Conservation (phyloP, 2,113 vertebrate species). For the Cairina moschata region DNA sequence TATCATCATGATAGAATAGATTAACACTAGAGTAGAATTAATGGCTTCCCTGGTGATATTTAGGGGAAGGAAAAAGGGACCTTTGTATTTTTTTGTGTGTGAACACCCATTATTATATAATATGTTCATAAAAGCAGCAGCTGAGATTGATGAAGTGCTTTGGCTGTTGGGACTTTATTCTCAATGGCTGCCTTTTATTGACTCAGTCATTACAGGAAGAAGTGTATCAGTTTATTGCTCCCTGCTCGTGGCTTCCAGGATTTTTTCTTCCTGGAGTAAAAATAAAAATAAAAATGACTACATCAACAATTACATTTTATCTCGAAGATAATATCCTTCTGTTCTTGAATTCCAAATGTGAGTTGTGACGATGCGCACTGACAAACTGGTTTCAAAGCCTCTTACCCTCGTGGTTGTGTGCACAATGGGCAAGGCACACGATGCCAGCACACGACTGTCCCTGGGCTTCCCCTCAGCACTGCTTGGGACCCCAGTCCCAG, state of each 20-base stretch:
- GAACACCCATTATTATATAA: not conserved
- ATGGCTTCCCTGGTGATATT: conserved; percentile 25
- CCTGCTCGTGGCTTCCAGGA: not conserved
- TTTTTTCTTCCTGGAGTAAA: not conserved
- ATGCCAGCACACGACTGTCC: accelerated
- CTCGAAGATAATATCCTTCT: not conserved
- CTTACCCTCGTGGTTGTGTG: not conserved
- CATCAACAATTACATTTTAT: not conserved
- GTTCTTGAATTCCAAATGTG: not conserved
- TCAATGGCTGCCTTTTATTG: conserved; percentile 11
- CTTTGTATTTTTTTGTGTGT: not conserved
- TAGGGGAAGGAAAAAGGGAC: not conserved
- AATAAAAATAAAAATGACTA: not conserved
- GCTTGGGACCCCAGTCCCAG: not conserved
- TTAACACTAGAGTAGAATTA: conserved; percentile 6
- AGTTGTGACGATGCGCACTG: not conserved
- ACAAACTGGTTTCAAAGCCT: not conserved
- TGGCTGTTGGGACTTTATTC: conserved; percentile 25
- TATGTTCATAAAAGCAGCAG: conserved; percentile 4
- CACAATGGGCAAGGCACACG: not conserved
- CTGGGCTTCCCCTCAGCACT: not conserved
- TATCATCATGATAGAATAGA: not conserved
- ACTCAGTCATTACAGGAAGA: not conserved
- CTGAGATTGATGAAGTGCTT: conserved; percentile 18
- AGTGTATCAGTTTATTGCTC: not conserved